Percentiles rank a stretch among this genome's conserved stretches.
Evolutionary conservation across 2,888 invertebrate genomes (phyloP).

Genomic region (Agriopis aurantiaria): DNA sequence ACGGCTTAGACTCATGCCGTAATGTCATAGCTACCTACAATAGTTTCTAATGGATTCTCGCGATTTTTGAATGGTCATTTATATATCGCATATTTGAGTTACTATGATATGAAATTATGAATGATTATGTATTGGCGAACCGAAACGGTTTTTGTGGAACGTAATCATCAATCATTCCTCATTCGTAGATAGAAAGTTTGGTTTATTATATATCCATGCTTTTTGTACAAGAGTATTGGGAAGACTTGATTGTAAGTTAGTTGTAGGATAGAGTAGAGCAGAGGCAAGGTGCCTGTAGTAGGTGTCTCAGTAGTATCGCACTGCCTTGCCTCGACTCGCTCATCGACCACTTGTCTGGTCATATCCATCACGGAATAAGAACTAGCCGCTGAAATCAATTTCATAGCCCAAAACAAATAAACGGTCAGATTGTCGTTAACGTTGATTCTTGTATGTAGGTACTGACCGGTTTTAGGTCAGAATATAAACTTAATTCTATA

Average conservation of each 20-base stretch:
- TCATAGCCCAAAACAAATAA: background rate
- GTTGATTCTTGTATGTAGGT: background rate
- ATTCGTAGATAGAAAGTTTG: background rate
- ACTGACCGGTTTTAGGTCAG: background rate
- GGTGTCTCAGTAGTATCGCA: background rate
- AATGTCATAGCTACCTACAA: too few species aligned
- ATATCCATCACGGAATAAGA: background rate
- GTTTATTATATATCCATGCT: background rate
- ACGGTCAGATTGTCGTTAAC: background rate
- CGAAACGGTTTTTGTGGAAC: background rate
- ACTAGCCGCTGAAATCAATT: background rate
- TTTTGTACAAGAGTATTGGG: background rate
- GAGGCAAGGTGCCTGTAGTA: background rate
- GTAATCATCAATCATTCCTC: background rate
- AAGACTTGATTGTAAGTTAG: background rate
- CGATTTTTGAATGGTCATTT: too few species aligned
- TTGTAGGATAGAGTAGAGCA: background rate
- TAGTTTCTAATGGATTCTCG: too few species aligned
- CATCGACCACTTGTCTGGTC: background rate
- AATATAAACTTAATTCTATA: background rate
- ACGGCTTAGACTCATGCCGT: too few species aligned
- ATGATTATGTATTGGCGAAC: background rate
- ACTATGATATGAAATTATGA: too few species aligned
- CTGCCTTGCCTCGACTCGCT: background rate
- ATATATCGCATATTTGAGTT: too few species aligned